phyloP scores from a whole-genome alignment of 1,140 invertebrate species.

The Kradibia gibbosae region DNA sequence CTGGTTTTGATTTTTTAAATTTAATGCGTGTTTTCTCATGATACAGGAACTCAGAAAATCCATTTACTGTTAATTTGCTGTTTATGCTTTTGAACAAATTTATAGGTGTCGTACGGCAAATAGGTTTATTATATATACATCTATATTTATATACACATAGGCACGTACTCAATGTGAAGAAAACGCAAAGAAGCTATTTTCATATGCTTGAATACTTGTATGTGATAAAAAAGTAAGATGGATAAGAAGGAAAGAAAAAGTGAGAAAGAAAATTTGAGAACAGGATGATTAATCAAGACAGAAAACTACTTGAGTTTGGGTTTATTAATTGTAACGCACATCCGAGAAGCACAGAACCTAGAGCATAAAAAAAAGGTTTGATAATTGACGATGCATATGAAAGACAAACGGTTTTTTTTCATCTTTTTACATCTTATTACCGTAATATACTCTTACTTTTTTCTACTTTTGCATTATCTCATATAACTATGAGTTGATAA shows the following conservation, averaged over 20 bases:
- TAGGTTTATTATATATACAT: not conserved
- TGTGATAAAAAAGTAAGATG: constrained; percentile 11
- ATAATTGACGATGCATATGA: constrained; percentile 65
- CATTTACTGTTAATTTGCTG: constrained; percentile 65
- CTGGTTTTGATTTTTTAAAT: constrained; percentile 61
- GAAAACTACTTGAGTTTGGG: constrained; percentile 62
- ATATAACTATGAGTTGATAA: too few relatives aligned
- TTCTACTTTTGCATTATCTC: not conserved
- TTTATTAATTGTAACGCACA: constrained; percentile 72
- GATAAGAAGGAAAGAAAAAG: constrained; percentile 48
- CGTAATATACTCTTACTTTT: not conserved
- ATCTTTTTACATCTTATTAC: not conserved
- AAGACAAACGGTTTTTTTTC: constrained; percentile 54
- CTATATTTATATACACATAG: not conserved
- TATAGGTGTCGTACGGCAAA: constrained; percentile 64
- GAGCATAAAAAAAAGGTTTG: constrained; percentile 65
- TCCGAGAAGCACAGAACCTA: constrained; percentile 52
- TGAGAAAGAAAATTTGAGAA: constrained; percentile 51
- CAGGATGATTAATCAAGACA: constrained; percentile 69
- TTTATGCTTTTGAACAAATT: constrained; percentile 69
- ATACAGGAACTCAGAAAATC: constrained; percentile 65
- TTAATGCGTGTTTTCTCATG: constrained; percentile 62
- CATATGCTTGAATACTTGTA: constrained; percentile 33
- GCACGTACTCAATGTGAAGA: not conserved
- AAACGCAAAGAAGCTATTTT: constrained; percentile 32